These are phyloP conservation scores for Cherax quadricarinatus DNA, from an alignment of 1,140 invertebrate genomes.

Conservation along the genomic window DNA sequence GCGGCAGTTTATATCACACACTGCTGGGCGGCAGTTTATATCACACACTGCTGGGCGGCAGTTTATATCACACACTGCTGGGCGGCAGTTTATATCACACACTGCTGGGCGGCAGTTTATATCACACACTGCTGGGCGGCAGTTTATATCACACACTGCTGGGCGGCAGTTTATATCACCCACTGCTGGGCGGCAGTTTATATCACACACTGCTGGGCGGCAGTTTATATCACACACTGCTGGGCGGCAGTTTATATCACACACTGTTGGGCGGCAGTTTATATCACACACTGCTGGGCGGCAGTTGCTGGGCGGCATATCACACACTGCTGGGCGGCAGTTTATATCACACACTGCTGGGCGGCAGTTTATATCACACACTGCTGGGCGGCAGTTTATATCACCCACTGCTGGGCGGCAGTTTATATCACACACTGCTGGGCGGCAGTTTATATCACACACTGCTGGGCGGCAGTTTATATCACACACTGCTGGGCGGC, in stretches of 20 bases:
- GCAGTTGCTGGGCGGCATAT: no score
- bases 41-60: conserved; percentile 30
- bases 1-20: conserved; percentile 61
- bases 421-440: no score
- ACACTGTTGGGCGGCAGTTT: conserved; percentile 59
- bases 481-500: background rate
- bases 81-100: conserved; percentile 63
- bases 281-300: conserved; percentile 46
- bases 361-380: background rate
- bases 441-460: background rate
- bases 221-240: conserved; percentile 55
- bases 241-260: conserved; percentile 59
- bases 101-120: conserved; percentile 52
- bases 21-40: conserved; percentile 57
- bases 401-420: background rate
- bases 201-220: conserved; percentile 42
- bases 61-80: conserved; percentile 53
- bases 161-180: conserved; percentile 62
- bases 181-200: conserved; percentile 49
- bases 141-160: conserved; percentile 53
- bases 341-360: no score
- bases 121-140: conserved; percentile 37
- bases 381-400: background rate
- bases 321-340: background rate
- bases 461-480: background rate